Evolutionary conservation across 1,140 invertebrate species (phyloP).

Genomic region (Caenorhabditis brenneri): DNA sequence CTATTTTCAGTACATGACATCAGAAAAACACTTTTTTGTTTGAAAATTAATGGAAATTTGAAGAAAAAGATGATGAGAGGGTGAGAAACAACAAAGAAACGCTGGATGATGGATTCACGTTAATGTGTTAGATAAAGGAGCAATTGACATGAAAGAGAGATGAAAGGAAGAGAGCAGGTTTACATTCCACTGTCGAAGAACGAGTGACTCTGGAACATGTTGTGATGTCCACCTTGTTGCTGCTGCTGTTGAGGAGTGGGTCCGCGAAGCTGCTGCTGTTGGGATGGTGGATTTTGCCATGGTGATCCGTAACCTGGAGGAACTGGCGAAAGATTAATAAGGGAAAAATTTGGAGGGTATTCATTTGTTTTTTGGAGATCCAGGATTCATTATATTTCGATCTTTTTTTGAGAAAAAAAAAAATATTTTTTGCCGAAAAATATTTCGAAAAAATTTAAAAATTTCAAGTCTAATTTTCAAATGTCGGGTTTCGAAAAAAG

Average conservation of each 20-base stretch:
- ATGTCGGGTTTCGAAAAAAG: too few relatives aligned
- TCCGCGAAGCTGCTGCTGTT: neutral
- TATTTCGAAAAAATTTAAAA: too few relatives aligned
- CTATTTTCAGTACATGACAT: slow-evolving; percentile 17
- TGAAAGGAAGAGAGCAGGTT: neutral
- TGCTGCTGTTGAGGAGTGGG: neutral
- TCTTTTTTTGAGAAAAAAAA: neutral
- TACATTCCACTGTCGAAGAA: slow-evolving; percentile 38
- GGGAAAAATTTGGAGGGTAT: too few relatives aligned
- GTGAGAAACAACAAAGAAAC: slow-evolving; percentile 5
- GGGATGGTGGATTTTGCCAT: slow-evolving; percentile 18
- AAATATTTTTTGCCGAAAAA: too few relatives aligned
- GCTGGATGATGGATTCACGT: neutral
- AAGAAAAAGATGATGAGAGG: too few relatives aligned
- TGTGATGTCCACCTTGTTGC: neutral
- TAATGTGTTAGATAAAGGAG: neutral
- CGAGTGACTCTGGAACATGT: neutral
- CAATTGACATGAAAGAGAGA: too few relatives aligned
- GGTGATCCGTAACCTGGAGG: neutral
- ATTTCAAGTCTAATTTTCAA: too few relatives aligned
- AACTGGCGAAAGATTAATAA: neutral
- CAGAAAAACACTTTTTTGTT: too few relatives aligned
- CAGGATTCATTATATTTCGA: too few relatives aligned
- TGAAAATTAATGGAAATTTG: too few relatives aligned
- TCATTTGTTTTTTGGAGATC: too few relatives aligned